Evolutionary conservation across 1,140 invertebrate genomes (phyloP).

Genomic region (Temnothorax nylanderi): DNA sequence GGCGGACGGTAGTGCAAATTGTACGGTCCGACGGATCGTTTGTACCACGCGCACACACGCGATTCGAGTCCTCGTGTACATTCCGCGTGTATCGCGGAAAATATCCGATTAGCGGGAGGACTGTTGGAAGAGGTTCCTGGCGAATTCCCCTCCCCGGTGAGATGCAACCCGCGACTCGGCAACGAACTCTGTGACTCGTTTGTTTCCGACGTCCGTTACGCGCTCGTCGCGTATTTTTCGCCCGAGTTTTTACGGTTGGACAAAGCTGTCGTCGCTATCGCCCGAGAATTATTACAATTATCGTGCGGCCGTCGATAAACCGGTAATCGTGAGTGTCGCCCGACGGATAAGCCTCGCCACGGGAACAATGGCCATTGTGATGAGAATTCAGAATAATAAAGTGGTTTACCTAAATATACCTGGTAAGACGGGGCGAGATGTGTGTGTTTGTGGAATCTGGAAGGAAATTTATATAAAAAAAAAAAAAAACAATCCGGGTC

Average conservation of each 20-base stretch:
- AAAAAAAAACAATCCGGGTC: background rate
- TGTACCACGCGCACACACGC: background rate
- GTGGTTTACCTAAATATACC: conserved; percentile 63
- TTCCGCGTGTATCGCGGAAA: background rate
- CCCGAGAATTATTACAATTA: background rate
- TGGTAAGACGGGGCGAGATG: conserved; percentile 39
- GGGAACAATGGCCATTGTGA: conserved; percentile 67
- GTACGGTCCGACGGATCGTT: background rate
- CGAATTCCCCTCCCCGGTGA: background rate
- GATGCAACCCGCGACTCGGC: background rate
- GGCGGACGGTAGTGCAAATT: background rate
- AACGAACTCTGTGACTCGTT: background rate
- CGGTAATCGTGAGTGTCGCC: background rate
- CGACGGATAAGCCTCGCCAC: background rate
- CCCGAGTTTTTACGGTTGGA: too few relatives aligned
- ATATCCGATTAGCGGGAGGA: conserved; percentile 1
- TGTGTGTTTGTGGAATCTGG: background rate
- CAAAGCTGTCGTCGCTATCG: background rate
- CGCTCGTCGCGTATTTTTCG: background rate
- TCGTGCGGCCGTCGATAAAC: background rate
- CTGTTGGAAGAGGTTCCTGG: background rate
- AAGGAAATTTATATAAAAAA: too few relatives aligned
- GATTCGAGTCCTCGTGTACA: too few relatives aligned
- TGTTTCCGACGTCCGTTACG: background rate
- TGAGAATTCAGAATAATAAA: conserved; percentile 68